Conservation (phyloP, 2,113 vertebrate species). For the Thamnaconus septentrionalis region DNA sequence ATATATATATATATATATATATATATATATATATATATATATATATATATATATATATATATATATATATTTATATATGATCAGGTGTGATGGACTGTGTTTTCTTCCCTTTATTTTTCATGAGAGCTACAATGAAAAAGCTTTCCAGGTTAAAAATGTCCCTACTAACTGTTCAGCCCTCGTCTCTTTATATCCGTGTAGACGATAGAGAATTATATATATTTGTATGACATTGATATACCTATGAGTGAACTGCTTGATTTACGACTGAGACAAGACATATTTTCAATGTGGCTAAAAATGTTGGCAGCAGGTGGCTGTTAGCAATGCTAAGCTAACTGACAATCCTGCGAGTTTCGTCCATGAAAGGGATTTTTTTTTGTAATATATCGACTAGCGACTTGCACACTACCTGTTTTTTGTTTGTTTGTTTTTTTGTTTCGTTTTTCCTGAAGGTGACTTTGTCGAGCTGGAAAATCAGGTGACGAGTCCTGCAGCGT, state of each 20-base stretch:
- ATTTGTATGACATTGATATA: conserved; percentile 49
- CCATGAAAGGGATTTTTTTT: too few relatives aligned
- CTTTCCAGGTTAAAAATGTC: conserved; percentile 28
- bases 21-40: neutral
- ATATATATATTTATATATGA: conserved; percentile 6
- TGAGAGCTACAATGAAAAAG: conserved; percentile 28
- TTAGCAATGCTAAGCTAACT: too few relatives aligned
- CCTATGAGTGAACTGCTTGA: conserved; percentile 22
- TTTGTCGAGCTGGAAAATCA: too few relatives aligned
- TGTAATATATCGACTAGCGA: too few relatives aligned
- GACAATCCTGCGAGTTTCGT: too few relatives aligned
- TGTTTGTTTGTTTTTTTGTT: conserved; percentile 2
- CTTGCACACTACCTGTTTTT: too few relatives aligned
- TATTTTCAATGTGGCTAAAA: conserved; percentile 53
- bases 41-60: neutral
- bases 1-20: conserved; percentile 1
- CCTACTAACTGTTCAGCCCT: conserved; percentile 33
- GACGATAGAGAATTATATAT: conserved; percentile 54
- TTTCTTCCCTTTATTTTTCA: neutral
- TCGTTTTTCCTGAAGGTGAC: neutral
- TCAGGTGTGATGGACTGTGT: conserved; percentile 52
- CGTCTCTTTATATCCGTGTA: conserved; percentile 52
- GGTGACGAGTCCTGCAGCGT: too few relatives aligned
- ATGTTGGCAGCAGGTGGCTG: neutral
- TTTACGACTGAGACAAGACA: conserved; percentile 46